Evolutionary conservation across 1,140 invertebrate species (phyloP), one percentile per base, ranked within the genome.

Genomic region (Drosophila chauvacae): DNA sequence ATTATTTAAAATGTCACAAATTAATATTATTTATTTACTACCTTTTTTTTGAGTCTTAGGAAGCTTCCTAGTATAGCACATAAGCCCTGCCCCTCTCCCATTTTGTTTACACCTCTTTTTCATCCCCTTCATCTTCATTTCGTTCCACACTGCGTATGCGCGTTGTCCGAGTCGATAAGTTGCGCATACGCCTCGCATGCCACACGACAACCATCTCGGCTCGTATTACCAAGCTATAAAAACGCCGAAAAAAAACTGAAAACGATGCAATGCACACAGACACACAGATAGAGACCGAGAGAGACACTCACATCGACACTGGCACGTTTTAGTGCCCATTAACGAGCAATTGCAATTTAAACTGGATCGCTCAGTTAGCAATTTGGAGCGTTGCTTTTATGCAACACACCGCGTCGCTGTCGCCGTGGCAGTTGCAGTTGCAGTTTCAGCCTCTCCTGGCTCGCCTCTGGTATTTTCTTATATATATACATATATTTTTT

Each of bases 331-430:
- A 90, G 91, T 87, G 91, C 80, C 87, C 82, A 92, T 92, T 92
- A 92, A 92, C 91, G 91, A 92, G 87, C 91, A 90, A 92, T 92
- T 90, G 91, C 91, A 92, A 92, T 92, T 92, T 92, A 92, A 92
- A 92, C 91, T 92, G 91, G 91, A 92, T 91, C 91, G 90, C 85
- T 90, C 90, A 85, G 83, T 90, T 86, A 68, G 87, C 86, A 90
- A 90, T 90, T 90, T 90, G 86, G 86, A 90, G 82, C 86, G 87
- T 90, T 90, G 87, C 78, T 82, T 90, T 90, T 90, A 90, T 90
- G 86, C 87, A 90, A 90, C 86, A 90, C 66, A 58, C 61, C 64
- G 37, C 50, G 70, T 75, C 39, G 16, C 59, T 16, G 53, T 33
- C 44, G 16, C 59, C 9, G 53, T 23, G 20, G 44, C 20, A 3